Percentiles rank a stretch among this genome's conserved stretches.
Evolutionary conservation across 2,888 invertebrate genomes (phyloP).

Genomic region (Drosophila macrospina): DNA sequence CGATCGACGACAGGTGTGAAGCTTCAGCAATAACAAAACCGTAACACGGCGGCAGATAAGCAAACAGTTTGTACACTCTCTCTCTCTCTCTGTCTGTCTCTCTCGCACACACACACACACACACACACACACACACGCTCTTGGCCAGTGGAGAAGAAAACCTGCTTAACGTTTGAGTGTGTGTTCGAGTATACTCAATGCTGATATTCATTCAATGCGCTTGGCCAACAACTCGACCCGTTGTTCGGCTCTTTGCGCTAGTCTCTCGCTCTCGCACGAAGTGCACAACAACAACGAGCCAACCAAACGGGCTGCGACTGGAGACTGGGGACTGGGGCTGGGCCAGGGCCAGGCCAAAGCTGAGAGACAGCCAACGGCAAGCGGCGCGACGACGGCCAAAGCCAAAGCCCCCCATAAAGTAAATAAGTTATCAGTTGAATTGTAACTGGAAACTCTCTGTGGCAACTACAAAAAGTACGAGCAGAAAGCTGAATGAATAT

Average conservation of each 20-base stretch:
- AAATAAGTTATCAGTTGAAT: constrained; percentile 80
- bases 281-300: constrained; percentile 37
- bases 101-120: not conserved
- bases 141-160: constrained; percentile 33
- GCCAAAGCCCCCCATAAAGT: constrained; percentile 61
- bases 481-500: constrained; percentile 62
- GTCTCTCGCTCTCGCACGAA: constrained; percentile 21
- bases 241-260: constrained; percentile 12
- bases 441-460: constrained; percentile 68
- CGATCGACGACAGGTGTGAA: constrained; percentile 72
- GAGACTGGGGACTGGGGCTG: constrained; percentile 42
- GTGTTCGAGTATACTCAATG: constrained; percentile 32
- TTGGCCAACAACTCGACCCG: constrained; percentile 49
- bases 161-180: constrained; percentile 51
- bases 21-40: constrained; percentile 63
- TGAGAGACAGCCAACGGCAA: constrained; percentile 60
- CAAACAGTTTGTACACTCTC: constrained; percentile 23
- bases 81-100: constrained; percentile 5
- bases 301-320: constrained; percentile 37
- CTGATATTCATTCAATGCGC: constrained; percentile 73
- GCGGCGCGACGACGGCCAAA: constrained; percentile 35
- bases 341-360: constrained; percentile 54
- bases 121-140: constrained; percentile 4
- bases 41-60: constrained; percentile 72
- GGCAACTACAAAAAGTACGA: constrained; percentile 12